Percentiles rank a stretch among this genome's conserved stretches.
phyloP scores from a whole-genome alignment of 2,797 vertebrate species.

The Clangula hyemalis region DNA sequence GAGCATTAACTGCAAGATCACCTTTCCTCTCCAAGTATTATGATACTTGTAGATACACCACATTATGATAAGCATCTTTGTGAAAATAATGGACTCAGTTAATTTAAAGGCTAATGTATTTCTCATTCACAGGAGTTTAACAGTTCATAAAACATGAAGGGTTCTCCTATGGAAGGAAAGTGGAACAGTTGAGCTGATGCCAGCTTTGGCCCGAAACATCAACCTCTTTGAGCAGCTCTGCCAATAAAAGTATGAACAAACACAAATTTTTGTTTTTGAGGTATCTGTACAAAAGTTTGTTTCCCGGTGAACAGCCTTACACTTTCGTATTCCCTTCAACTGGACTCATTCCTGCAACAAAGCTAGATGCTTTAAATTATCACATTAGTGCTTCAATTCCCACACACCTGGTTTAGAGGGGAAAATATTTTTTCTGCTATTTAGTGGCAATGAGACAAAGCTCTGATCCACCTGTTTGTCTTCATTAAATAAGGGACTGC shows the following conservation, averaged over 20 bases:
- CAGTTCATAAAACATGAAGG: neutral
- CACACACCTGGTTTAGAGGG: neutral
- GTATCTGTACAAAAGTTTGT: neutral
- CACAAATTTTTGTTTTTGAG: neutral
- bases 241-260: neutral
- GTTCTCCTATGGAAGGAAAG: neutral
- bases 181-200: neutral
- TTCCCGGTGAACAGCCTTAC: neutral
- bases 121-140: neutral
- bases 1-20: neutral
- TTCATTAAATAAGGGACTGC: constrained; percentile 21
- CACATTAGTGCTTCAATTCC: neutral
- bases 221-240: neutral
- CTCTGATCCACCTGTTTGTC: constrained; percentile 6
- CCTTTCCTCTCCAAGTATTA: neutral
- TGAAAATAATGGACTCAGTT: neutral
- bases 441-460: constrained; percentile 10
- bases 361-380: neutral
- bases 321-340: neutral
- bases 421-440: constrained; percentile 13
- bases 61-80: neutral
- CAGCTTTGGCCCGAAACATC: neutral
- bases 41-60: neutral
- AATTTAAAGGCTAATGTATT: neutral
- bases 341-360: neutral